Evolutionary conservation across 2,797 vertebrate species (phyloP).

Genomic region (Micrastur ruficollis): DNA sequence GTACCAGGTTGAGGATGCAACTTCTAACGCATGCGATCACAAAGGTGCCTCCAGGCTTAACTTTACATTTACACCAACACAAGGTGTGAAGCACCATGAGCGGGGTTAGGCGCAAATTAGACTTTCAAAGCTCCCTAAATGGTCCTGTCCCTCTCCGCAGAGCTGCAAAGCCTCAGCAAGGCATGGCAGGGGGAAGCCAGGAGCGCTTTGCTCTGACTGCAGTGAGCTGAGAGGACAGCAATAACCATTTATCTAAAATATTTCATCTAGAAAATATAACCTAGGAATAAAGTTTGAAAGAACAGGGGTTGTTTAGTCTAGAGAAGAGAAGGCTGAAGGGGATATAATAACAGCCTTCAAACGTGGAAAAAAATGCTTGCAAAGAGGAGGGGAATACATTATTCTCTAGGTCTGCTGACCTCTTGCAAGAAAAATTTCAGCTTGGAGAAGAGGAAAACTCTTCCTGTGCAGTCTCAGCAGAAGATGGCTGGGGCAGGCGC

Average conservation of each 20-base stretch:
- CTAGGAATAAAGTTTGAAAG: slow-evolving; percentile 22
- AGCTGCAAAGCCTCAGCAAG: neutral
- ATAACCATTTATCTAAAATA: neutral
- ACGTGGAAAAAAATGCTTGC: neutral
- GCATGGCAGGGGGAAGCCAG: neutral
- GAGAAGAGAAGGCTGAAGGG: neutral
- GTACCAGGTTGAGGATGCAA: neutral
- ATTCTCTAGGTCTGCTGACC: neutral
- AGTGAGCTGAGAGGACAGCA: neutral
- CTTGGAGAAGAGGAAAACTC: neutral
- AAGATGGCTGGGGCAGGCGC: neutral
- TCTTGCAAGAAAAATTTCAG: neutral
- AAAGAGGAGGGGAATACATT: neutral
- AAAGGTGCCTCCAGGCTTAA: neutral
- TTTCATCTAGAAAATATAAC: neutral
- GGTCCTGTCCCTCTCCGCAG: neutral
- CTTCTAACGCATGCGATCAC: neutral
- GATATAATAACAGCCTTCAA: slow-evolving; percentile 17
- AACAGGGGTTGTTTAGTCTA: slow-evolving; percentile 43
- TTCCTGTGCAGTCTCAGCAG: neutral
- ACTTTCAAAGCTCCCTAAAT: neutral
- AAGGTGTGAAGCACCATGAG: neutral
- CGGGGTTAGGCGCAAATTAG: neutral
- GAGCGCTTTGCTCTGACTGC: neutral
- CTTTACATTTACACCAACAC: neutral